Evolutionary conservation across 2,113 vertebrate genomes (phyloP).

Genomic region (Dinomys branickii): DNA sequence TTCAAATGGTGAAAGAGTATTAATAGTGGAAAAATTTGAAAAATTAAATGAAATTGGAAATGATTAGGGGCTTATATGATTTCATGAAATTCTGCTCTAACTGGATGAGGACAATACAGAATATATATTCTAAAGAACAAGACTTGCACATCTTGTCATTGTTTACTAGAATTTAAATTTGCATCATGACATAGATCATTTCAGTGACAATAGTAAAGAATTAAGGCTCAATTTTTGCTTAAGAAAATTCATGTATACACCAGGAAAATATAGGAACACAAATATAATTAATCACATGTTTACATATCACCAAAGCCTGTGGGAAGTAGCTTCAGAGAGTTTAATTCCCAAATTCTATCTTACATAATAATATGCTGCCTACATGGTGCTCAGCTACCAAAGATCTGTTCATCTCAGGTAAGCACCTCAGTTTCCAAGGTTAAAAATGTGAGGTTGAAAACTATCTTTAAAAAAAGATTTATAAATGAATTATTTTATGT

Average conservation of each 20-base stretch:
- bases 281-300: not conserved
- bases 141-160: not conserved
- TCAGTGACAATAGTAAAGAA: not conserved
- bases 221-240: not conserved
- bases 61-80: not conserved
- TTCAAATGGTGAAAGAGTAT: not conserved
- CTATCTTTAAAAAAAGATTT: not conserved
- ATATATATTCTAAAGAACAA: not conserved
- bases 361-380: not conserved
- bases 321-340: not conserved
- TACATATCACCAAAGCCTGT: not conserved
- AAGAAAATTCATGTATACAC: not conserved
- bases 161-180: not conserved
- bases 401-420: not conserved
- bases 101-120: not conserved
- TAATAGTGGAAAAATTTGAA: not conserved
- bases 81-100: not conserved
- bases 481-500: not conserved
- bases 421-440: not conserved
- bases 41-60: not conserved
- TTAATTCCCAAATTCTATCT: not conserved
- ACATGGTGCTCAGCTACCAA: not conserved
- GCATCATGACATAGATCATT: not conserved
- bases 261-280: not conserved
- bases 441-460: not conserved